Evolutionary conservation across 2,797 vertebrate species (phyloP).

Genomic region (Enteromius viviparus): DNA sequence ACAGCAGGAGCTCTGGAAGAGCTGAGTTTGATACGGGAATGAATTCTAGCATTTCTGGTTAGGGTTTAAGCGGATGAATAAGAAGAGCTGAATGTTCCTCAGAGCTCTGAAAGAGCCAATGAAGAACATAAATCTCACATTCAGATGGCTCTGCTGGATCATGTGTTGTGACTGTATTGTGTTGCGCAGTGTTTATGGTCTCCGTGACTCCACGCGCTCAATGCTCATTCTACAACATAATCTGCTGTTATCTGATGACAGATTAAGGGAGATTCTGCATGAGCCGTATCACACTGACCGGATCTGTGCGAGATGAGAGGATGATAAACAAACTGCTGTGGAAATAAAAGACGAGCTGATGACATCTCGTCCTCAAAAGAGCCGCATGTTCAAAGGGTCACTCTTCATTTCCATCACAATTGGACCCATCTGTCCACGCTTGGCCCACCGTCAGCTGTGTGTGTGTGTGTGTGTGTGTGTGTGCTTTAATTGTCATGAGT

Average conservation of each 20-base stretch:
- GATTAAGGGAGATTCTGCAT: constrained; percentile 13
- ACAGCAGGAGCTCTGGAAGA: no score
- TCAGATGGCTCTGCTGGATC: background rate
- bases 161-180: background rate
- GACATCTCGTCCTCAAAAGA: constrained; percentile 56
- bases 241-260: constrained; percentile 21
- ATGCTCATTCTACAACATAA: constrained; percentile 7
- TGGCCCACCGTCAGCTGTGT: constrained; percentile 38
- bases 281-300: background rate
- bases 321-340: constrained; percentile 41
- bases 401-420: constrained; percentile 74
- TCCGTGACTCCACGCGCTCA: background rate
- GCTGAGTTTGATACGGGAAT: background rate
- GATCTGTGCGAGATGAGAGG: constrained; percentile 16
- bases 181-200: background rate
- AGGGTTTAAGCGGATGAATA: background rate
- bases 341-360: constrained; percentile 60
- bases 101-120: background rate
- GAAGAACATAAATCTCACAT: background rate
- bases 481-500: constrained; percentile 35
- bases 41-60: background rate
- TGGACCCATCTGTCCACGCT: constrained; percentile 66
- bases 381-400: constrained; percentile 62
- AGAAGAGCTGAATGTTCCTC: background rate
- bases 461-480: constrained; percentile 45